These are phyloP conservation scores for Cephus pygmeus DNA, from an alignment of 2,888 invertebrate species.

Conservation along the genomic window DNA sequence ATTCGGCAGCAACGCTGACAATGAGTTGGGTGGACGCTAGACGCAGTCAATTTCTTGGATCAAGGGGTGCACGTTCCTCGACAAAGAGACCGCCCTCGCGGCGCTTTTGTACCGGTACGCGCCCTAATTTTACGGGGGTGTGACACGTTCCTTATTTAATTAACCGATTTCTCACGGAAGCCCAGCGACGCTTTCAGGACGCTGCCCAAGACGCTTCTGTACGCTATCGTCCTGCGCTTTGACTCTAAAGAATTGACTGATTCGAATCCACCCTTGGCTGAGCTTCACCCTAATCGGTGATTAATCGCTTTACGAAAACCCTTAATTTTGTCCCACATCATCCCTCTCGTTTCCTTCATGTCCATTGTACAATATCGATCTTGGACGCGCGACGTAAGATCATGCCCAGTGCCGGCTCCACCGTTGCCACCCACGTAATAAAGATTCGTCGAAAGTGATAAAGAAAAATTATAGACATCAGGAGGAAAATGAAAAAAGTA, in stretches of 20 bases:
- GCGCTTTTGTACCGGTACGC: slow-evolving; percentile 17
- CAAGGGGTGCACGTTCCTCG: slow-evolving; percentile 4
- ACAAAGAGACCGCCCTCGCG: slow-evolving; percentile 13
- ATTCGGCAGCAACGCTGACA: not conserved
- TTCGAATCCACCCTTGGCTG: slow-evolving; percentile 2
- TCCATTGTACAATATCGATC: not conserved
- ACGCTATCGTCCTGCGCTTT: not conserved
- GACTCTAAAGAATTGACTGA: not conserved
- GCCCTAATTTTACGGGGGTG: slow-evolving; percentile 24
- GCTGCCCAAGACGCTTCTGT: not conserved
- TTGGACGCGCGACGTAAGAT: not conserved
- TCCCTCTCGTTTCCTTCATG: not conserved
- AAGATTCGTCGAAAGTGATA: not conserved
- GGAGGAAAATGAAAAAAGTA: not conserved
- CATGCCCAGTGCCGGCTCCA: not conserved
- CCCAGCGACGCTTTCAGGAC: not conserved
- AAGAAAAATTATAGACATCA: too few species aligned
- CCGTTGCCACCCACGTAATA: not conserved
- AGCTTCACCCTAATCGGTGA: not conserved
- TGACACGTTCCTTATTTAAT: slow-evolving; percentile 22
- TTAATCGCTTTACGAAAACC: not conserved
- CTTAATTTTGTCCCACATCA: not conserved
- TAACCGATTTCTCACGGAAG: slow-evolving; percentile 22
- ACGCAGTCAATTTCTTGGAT: slow-evolving; percentile 6
- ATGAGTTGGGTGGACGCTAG: not conserved